Conservation (phyloP, 2,888 invertebrate genomes). For the Pachliopta kotzebuea region DNA sequence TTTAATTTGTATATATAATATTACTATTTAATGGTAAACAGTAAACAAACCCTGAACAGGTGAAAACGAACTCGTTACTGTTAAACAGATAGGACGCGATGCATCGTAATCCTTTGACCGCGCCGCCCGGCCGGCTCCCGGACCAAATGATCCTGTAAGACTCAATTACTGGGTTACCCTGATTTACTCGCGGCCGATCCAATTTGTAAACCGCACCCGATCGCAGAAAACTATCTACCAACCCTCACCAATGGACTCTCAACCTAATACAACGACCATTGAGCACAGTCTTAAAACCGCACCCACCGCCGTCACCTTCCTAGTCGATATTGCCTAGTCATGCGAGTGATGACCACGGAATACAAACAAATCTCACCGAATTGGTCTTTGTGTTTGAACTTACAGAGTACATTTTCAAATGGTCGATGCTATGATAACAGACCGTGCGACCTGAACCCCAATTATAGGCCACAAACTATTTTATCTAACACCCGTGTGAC, state of each 20-base stretch:
- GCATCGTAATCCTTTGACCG: constrained; percentile 74
- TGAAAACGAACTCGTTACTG: constrained; percentile 42
- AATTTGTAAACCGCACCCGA: constrained; percentile 75
- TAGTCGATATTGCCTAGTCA: constrained; percentile 78
- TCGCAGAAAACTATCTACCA: constrained; percentile 64
- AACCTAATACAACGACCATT: constrained; percentile 37
- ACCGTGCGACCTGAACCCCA: constrained; percentile 62
- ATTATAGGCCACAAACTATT: constrained; percentile 80
- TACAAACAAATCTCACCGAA: constrained; percentile 38
- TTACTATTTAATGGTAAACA: too few species aligned
- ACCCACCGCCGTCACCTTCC: constrained; percentile 50
- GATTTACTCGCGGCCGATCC: constrained; percentile 77
- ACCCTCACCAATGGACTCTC: constrained; percentile 35
- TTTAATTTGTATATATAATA: too few species aligned
- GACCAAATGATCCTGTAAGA: constrained; percentile 77
- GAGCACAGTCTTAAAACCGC: constrained; percentile 25
- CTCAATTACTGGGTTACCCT: constrained; percentile 78
- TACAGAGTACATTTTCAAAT: constrained; percentile 43
- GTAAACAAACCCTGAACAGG: too few species aligned
- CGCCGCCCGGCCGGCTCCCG: constrained; percentile 45
- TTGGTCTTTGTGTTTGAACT: constrained; percentile 40
- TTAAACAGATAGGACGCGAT: constrained; percentile 70
- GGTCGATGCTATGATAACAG: constrained; percentile 35
- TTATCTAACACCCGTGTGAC: constrained; percentile 78
- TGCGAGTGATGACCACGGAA: constrained; percentile 75